Evolutionary conservation across 2,113 vertebrate genomes (phyloP), one percentile per base, ranked within the genome.

Genomic region (Daphoenositta chrysoptera): DNA sequence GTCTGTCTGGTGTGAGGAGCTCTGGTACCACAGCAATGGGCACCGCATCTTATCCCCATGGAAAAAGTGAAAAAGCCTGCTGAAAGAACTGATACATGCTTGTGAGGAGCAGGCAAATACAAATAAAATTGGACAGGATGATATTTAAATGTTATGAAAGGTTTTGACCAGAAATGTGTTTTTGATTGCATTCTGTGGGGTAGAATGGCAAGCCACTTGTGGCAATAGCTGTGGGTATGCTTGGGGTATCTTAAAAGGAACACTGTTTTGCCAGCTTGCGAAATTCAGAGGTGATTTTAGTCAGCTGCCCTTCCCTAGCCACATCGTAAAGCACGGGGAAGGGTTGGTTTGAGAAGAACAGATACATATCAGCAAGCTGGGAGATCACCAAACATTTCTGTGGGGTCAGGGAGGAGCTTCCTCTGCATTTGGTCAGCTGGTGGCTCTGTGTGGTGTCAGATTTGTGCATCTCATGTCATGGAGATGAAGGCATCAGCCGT

Each of bases 271-370:
- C 28, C 81, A 79, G 28, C 65, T 79, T 71, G 19, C 61, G 65
- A 76, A 76, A 61, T 54, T 69, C 56, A 45, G 78, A 40, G 80
- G 73, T 90, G 83, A 69, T 86, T 66, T 44, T 76, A 77, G 64
- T 77, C 61, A 42, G 63, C 87, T 92, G 57, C 78, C 80, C 7
- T 58, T 86, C 54, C 54, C 23, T 89, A 83, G 77, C 54, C 15
- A 7, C 37, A 13, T 87, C 1, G 1, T 82, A 63, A 95, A 94
- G 84, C 27, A 12, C 7, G 58, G 24, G 3, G 91, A 60, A 81
- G 83, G 30, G 21, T 73, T 84, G 58, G 58, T 86, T 92, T 92
- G 79, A 56, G 87, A 87, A 91, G 88, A 93, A n/a, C 83, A 80
- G 11, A 13, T 80, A 54, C 40, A 84, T 94, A 92, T 9, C 9